phyloP scores from a whole-genome alignment of 2,797 vertebrate species.

The Cryptoprocta ferox region DNA sequence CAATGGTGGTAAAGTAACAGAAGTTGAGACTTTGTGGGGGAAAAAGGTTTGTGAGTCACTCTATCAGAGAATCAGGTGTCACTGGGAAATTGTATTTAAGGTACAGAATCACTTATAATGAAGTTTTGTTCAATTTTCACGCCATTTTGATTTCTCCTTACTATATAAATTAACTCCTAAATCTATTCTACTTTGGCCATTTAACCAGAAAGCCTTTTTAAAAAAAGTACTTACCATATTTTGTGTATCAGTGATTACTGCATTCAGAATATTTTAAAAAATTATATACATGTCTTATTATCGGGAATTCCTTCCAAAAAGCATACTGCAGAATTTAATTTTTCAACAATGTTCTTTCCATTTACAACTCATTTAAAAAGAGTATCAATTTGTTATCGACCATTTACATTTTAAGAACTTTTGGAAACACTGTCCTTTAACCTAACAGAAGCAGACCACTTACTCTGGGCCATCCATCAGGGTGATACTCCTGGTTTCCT shows the following conservation, averaged over 20 bases:
- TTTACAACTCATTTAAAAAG: constrained; percentile 8
- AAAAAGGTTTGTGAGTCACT: background rate
- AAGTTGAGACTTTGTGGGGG: background rate
- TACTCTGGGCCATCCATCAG: background rate
- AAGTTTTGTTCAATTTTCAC: background rate
- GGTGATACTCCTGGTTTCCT: background rate
- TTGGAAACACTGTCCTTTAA: background rate
- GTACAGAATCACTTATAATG: background rate
- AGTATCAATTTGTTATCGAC: background rate
- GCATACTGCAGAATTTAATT: background rate
- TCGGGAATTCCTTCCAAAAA: background rate
- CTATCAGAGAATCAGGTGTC: background rate
- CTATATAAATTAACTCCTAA: background rate
- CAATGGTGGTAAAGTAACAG: background rate
- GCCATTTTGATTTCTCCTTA: background rate
- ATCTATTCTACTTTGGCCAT: background rate
- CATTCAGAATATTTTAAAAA: background rate
- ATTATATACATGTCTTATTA: background rate
- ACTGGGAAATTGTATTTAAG: background rate
- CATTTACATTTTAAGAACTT: background rate
- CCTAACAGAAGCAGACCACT: background rate
- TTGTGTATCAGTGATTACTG: background rate
- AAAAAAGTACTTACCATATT: background rate
- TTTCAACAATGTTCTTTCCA: background rate
- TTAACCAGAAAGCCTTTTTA: background rate